These are phyloP conservation scores for Dipodomys merriami DNA, from an alignment of 2,113 vertebrate genomes.

Conservation along the genomic window DNA sequence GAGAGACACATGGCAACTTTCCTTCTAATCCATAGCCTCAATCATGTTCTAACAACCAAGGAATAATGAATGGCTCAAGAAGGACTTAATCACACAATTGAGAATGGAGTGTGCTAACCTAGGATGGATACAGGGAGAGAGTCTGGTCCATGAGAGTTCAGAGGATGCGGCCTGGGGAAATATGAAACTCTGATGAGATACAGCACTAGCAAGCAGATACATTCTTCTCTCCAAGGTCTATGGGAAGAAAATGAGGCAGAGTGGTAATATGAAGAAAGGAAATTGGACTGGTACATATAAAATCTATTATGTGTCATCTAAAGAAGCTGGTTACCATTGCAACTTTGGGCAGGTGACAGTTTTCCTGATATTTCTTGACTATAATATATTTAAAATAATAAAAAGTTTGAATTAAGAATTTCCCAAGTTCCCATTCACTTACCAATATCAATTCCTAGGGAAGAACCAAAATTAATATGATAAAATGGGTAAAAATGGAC, in stretches of 20 bases:
- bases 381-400: background rate
- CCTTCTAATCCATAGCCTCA: rapidly evolving
- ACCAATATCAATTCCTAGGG: background rate
- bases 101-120: background rate
- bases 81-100: background rate
- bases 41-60: background rate
- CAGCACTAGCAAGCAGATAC: background rate
- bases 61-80: background rate
- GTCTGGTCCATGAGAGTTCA: background rate
- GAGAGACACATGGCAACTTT: background rate
- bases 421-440: background rate
- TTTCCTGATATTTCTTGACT: background rate
- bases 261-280: background rate
- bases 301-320: background rate
- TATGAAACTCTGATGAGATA: background rate
- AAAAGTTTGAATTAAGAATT: background rate
- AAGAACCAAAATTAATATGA: background rate
- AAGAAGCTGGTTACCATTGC: background rate
- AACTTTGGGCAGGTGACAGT: background rate
- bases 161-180: no score
- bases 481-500: background rate
- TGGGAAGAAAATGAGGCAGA: background rate
- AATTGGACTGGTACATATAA: background rate
- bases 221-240: background rate
- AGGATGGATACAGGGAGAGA: background rate